These are phyloP conservation scores for Delia radicum DNA, from an alignment of 1,140 invertebrate genomes.

Conservation along the genomic window DNA sequence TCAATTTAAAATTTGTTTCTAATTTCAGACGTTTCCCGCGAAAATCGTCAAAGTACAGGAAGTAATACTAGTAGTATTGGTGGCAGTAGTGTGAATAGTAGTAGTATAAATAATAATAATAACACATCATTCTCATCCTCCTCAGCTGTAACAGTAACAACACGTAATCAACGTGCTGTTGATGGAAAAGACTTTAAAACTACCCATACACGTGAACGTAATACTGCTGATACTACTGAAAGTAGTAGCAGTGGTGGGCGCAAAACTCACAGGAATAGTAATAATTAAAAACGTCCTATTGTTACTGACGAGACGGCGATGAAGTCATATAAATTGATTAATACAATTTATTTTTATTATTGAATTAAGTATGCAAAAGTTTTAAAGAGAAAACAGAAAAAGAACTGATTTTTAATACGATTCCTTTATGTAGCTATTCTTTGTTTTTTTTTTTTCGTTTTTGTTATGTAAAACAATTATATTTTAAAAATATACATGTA, in stretches of 20 bases:
- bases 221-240: conserved; percentile 38
- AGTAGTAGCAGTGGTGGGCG: not conserved
- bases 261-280: not conserved
- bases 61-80: conserved; percentile 22
- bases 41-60: conserved; percentile 30
- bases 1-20: not conserved
- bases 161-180: not conserved
- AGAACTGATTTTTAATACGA: not conserved
- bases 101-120: conserved; percentile 7
- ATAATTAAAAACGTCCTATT: not conserved
- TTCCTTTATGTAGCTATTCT: not conserved
- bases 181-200: conserved; percentile 14
- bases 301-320: not conserved
- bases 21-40: conserved; percentile 29
- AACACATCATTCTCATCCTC: not conserved
- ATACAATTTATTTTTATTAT: not conserved
- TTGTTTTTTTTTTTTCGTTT: not conserved
- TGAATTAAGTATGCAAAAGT: not conserved
- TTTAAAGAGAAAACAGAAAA: not conserved
- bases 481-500: not conserved
- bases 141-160: not conserved
- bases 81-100: conserved; percentile 25
- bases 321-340: not conserved
- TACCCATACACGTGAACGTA: conserved; percentile 31
- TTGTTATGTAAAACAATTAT: not conserved